Evolutionary conservation across 2,888 invertebrate genomes (phyloP).

Genomic region (Carterocephalus palaemon): DNA sequence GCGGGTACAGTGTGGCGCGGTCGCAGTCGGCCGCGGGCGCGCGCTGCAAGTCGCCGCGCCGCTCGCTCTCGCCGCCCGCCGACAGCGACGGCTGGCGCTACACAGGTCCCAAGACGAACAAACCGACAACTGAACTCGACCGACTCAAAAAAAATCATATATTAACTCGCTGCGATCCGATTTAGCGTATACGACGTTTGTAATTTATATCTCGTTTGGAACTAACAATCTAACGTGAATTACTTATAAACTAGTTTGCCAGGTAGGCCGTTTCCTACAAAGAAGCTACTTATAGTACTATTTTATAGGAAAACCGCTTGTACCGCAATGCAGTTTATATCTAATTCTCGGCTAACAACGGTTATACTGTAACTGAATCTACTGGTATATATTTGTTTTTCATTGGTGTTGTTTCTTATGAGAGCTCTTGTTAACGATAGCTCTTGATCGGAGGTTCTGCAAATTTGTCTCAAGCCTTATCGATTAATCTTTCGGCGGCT

Average conservation of each 20-base stretch:
- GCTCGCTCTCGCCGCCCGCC: constrained; percentile 90
- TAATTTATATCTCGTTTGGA: constrained; percentile 18
- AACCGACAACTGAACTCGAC: constrained; percentile 36
- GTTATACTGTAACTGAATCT: constrained; percentile 5
- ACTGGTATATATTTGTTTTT: constrained; percentile 21
- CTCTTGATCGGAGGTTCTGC: background rate
- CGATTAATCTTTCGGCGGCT: constrained; percentile 1
- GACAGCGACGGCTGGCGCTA: constrained; percentile 80
- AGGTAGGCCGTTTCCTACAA: background rate
- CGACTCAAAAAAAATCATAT: constrained; percentile 24
- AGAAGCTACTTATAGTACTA: constrained; percentile 2
- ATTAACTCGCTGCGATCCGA: background rate
- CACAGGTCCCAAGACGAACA: constrained; percentile 69
- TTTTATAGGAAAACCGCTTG: background rate
- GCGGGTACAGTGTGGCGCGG: constrained; percentile 80
- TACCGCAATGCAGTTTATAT: constrained; percentile 13
- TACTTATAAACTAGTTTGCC: constrained; percentile 7
- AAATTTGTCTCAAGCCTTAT: background rate
- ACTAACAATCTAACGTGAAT: background rate
- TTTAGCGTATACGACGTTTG: background rate
- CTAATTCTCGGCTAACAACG: constrained; percentile 5
- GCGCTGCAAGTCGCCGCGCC: constrained; percentile 89
- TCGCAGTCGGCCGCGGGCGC: constrained; percentile 92
- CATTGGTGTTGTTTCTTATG: constrained; percentile 20
- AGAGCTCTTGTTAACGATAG: constrained; percentile 11